These are phyloP conservation scores for Eleutherodactylus coqui DNA, from an alignment of 2,797 vertebrate species.

Conservation along the genomic window DNA sequence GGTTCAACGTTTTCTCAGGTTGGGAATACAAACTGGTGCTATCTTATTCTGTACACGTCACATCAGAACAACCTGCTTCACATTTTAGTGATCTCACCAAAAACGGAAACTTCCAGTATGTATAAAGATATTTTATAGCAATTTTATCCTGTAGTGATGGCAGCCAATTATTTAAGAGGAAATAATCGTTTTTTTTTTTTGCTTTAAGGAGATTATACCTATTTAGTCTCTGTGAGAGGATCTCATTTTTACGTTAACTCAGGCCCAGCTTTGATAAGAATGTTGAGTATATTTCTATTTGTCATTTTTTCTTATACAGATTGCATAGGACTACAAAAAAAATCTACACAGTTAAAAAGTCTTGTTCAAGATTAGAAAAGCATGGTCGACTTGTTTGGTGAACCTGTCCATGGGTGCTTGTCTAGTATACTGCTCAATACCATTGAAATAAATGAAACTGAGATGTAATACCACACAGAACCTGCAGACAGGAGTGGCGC, in stretches of 20 bases:
- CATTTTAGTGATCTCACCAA: constrained; percentile 28
- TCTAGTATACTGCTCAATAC: not conserved
- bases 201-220: constrained; percentile 2
- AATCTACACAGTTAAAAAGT: constrained; percentile 40
- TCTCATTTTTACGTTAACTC: constrained; percentile 40
- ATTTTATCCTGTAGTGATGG: constrained; percentile 6
- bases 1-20: constrained; percentile 91
- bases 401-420: not conserved
- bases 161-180: constrained; percentile 49
- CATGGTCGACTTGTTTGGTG: not conserved
- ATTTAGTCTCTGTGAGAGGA: constrained; percentile 13
- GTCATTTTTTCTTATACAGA: constrained; percentile 67
- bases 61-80: not conserved
- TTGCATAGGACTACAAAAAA: constrained; percentile 65
- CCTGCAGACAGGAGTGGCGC: not conserved
- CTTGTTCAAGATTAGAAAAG: not conserved
- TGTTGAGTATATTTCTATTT: constrained; percentile 71
- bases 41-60: constrained; percentile 30
- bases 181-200: constrained; percentile 1
- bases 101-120: constrained; percentile 30
- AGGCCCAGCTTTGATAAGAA: constrained; percentile 66
- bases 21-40: constrained; percentile 92
- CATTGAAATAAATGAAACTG: not conserved
- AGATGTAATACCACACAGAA: not conserved
- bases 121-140: constrained; percentile 38